phyloP scores from a whole-genome alignment of 2,888 invertebrate genomes.

The Drosophila mettleri region DNA sequence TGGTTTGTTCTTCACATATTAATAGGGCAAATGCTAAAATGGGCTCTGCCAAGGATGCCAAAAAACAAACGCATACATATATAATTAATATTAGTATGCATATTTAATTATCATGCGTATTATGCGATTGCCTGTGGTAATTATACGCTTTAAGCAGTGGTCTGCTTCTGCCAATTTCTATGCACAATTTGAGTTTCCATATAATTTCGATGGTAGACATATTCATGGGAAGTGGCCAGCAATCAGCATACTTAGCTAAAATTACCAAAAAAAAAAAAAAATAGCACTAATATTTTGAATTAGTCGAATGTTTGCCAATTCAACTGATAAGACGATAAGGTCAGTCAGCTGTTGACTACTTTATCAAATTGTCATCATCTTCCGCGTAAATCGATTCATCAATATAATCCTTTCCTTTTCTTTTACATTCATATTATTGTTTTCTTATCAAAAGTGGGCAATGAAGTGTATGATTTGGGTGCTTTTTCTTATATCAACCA shows the following conservation, averaged over 20 bases:
- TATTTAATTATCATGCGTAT: constrained; percentile 55
- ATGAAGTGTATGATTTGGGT: constrained; percentile 5
- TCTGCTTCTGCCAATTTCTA: constrained; percentile 7
- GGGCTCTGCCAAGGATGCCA: constrained; percentile 30
- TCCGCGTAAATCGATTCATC: constrained; percentile 57
- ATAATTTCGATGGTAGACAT: constrained; percentile 63
- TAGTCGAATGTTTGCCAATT: constrained; percentile 22
- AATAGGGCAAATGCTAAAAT: constrained; percentile 33
- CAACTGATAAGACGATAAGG: constrained; percentile 22
- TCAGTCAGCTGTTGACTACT: constrained; percentile 27
- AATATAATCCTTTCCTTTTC: background rate
- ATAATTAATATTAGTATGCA: constrained; percentile 27
- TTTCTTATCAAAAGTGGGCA: constrained; percentile 29
- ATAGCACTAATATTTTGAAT: constrained; percentile 7
- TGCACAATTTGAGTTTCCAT: constrained; percentile 59
- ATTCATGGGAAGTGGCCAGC: constrained; percentile 25
- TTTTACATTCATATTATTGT: background rate
- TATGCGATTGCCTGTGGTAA: constrained; percentile 38
- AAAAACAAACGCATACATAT: constrained; percentile 1
- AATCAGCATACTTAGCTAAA: constrained; percentile 1
- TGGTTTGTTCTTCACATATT: constrained; percentile 30
- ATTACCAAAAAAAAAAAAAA: constrained; percentile 4
- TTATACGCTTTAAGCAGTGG: constrained; percentile 34
- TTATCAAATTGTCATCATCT: constrained; percentile 44
- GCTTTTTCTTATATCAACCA: constrained; percentile 20